Evolutionary conservation across 2,888 invertebrate genomes (phyloP).

Genomic region (Lithodes maja): DNA sequence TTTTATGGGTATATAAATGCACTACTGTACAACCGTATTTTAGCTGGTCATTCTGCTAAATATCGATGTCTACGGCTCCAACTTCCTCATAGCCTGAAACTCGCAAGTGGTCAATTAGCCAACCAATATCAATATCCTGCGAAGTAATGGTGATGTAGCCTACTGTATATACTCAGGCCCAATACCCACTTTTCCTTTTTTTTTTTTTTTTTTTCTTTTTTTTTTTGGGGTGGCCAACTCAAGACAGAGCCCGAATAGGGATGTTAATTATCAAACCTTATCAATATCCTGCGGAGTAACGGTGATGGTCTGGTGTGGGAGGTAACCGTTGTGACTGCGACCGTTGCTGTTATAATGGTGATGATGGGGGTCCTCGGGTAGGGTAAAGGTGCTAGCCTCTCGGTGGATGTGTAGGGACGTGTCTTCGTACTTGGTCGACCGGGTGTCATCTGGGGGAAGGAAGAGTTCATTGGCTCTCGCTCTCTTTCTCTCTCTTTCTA

Average conservation of each 20-base stretch:
- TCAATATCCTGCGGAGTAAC: constrained; percentile 38
- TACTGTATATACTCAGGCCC: no score
- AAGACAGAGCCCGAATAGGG: no score
- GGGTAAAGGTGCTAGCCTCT: constrained; percentile 47
- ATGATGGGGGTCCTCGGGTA: constrained; percentile 23
- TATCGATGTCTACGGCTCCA: no score
- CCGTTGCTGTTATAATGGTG: constrained; percentile 18
- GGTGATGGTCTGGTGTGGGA: constrained; percentile 48
- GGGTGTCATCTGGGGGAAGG: constrained; percentile 32
- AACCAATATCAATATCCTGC: background rate
- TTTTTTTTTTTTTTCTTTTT: no score
- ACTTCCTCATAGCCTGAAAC: no score
- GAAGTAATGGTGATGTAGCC: background rate
- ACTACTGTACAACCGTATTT: background rate
- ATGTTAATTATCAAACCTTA: constrained; percentile 26
- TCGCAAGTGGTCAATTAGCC: no score
- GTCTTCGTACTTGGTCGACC: constrained; percentile 60
- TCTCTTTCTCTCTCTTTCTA: no score
- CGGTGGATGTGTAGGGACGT: constrained; percentile 61
- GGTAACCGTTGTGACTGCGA: constrained; percentile 40
- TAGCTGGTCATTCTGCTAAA: no score
- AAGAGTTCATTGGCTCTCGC: background rate
- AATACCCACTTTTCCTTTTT: no score
- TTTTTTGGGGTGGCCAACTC: no score
- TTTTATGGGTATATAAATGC: background rate